Evolutionary conservation across 2,113 vertebrate species (phyloP).

Genomic region (Clupea harengus): DNA sequence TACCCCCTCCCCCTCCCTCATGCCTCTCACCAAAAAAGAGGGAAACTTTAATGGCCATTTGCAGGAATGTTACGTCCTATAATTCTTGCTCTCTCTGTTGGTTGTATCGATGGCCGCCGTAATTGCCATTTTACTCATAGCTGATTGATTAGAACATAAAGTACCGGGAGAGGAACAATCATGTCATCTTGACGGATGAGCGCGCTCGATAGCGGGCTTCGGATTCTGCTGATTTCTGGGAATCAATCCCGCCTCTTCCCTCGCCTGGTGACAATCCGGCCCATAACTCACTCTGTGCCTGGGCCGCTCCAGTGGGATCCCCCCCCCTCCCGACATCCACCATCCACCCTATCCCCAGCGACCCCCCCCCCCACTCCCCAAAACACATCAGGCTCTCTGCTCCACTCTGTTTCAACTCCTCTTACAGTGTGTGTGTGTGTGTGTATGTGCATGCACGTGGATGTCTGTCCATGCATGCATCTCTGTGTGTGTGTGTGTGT

Average conservation of each 20-base stretch:
- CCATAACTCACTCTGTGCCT: constrained; percentile 45
- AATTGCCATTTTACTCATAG: constrained; percentile 84
- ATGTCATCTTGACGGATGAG: constrained; percentile 77
- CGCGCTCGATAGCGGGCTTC: constrained; percentile 54
- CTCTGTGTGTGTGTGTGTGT: background rate
- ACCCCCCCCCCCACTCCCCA: background rate
- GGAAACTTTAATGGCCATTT: constrained; percentile 79
- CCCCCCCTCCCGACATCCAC: background rate
- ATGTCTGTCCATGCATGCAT: background rate
- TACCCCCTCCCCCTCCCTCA: constrained; percentile 37
- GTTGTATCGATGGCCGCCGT: constrained; percentile 77
- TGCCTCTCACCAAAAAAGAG: constrained; percentile 54
- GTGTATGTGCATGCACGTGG: background rate
- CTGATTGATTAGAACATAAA: constrained; percentile 87
- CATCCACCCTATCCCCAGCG: background rate
- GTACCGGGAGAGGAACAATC: constrained; percentile 81
- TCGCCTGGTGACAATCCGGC: constrained; percentile 48
- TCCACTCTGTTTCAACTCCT: background rate
- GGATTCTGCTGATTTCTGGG: constrained; percentile 68
- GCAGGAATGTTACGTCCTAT: constrained; percentile 74
- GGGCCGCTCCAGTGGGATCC: constrained; percentile 4
- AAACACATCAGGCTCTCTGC: background rate
- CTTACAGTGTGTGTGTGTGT: background rate
- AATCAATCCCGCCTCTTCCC: constrained; percentile 61
- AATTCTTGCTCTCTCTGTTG: constrained; percentile 76